phyloP scores from a whole-genome alignment of 2,113 vertebrate genomes.

The Oryzias celebensis region DNA sequence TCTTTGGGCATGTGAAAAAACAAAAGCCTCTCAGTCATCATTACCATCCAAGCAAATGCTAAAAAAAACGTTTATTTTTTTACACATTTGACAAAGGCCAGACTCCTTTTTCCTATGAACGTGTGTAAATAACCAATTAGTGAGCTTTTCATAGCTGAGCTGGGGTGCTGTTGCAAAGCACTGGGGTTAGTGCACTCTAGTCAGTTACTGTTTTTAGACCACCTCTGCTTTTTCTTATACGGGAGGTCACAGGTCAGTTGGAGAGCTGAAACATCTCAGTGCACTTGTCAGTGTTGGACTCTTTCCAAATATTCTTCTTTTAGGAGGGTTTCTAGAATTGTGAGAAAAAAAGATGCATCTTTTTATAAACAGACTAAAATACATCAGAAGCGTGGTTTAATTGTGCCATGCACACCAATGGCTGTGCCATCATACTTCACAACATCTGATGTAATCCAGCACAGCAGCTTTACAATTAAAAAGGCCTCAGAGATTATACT shows the following conservation, averaged over 20 bases:
- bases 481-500: too few relatives aligned
- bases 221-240: constrained; percentile 59
- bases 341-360: neutral
- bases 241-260: constrained; percentile 52
- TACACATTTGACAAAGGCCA: constrained; percentile 70
- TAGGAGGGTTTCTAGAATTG: neutral
- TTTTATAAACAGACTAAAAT: too few relatives aligned
- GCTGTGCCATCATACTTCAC: too few relatives aligned
- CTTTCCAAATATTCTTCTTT: constrained; percentile 28
- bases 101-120: constrained; percentile 49
- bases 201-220: constrained; percentile 78
- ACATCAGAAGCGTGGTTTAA: too few relatives aligned
- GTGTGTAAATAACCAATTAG: constrained; percentile 79
- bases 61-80: constrained; percentile 63
- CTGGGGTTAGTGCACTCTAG: constrained; percentile 72
- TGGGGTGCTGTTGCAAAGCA: constrained; percentile 25
- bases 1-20: too few relatives aligned
- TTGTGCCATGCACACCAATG: too few relatives aligned
- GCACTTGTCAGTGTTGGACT: constrained; percentile 39
- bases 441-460: too few relatives aligned
- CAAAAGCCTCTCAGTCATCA: neutral
- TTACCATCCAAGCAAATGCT: constrained; percentile 37
- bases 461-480: too few relatives aligned
- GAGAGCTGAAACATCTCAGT: constrained; percentile 32
- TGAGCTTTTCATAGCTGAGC: constrained; percentile 32